Conservation (phyloP, 2,113 vertebrate species). For the Leptobrachium ailaonicum region DNA sequence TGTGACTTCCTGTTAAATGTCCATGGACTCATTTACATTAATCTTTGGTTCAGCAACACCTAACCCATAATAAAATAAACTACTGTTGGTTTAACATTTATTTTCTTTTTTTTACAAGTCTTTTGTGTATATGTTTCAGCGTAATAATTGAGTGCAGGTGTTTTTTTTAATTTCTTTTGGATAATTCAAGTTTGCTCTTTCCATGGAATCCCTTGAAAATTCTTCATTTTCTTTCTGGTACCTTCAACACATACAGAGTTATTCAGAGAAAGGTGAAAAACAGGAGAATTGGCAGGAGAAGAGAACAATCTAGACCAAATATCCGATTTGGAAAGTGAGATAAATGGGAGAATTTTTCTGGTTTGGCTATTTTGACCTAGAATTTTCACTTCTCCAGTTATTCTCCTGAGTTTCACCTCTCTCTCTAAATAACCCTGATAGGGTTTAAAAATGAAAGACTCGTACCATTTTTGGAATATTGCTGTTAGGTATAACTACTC, state of each 20-base stretch:
- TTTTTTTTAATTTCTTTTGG: constrained; percentile 16
- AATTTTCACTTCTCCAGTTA: no score
- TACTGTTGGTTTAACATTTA: constrained; percentile 27
- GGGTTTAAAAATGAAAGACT: no score
- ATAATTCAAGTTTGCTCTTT: not conserved
- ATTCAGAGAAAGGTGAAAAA: no score
- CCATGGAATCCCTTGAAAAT: not conserved
- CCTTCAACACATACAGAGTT: not conserved
- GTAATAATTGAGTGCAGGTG: constrained; percentile 25
- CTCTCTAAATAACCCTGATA: no score
- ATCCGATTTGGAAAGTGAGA: no score
- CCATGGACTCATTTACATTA: constrained; percentile 5
- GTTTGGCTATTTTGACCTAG: no score
- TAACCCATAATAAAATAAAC: constrained; percentile 21
- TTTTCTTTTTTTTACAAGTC: constrained; percentile 34
- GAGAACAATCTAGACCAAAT: no score
- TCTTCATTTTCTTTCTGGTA: not conserved
- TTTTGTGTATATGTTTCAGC: not conserved
- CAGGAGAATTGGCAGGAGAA: no score
- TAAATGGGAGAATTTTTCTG: no score
- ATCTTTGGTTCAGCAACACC: constrained; percentile 40
- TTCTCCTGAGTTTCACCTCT: no score
- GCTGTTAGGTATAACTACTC: no score
- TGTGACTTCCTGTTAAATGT: constrained; percentile 17
- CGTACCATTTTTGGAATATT: no score